Evolutionary conservation across 2,888 invertebrate genomes (phyloP), one percentile per base, ranked within the genome.

Genomic region (Agonopterix heracliana): DNA sequence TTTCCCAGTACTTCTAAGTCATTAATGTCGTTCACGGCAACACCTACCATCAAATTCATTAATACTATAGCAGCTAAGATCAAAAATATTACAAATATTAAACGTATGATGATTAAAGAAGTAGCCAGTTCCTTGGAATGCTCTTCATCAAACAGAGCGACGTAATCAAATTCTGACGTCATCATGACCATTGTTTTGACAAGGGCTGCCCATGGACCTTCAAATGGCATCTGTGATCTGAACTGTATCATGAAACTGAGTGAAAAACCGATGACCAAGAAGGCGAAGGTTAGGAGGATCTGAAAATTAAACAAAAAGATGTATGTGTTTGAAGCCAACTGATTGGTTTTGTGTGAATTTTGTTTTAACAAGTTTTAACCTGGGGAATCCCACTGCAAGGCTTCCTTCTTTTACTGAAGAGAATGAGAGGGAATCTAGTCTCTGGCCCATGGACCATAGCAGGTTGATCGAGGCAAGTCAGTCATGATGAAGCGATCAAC

Each of bases 101-200:
- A 59, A 45, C 90, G 75, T 0, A 89, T 81, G 34, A 90, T 68
- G 38, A 84, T 64, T 13, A 84, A 66, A 1, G 82, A 88, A 0
- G 81, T 78, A 1, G 81, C 78, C 0, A 82, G 68, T 54, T 83
- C 71, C 51, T 74, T 64, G 1, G 79, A 71, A 54, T 84, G 79
- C n/a, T 74, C 74, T 50, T 84, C 74, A 48, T 87, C 85, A 47
- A 90, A 90, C 8, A 90, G 63, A 3, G 82, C 78, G 8, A 59
- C 73, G 59, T 91, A 90, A 55, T 91, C 90, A 45, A 90, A 90
- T 59, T 91, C 91, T 49, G 90, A 90, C 5, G 90, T 90, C 90
- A 90, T 90, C 91, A 91, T 91, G 8, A 90, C 90, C 41, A 90
- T 78, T 0, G 90, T 90, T 57, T 90, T 90, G 12, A 90, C 83